Evolutionary conservation across 2,113 vertebrate genomes (phyloP).

Genomic region (Cavia porcellus): DNA sequence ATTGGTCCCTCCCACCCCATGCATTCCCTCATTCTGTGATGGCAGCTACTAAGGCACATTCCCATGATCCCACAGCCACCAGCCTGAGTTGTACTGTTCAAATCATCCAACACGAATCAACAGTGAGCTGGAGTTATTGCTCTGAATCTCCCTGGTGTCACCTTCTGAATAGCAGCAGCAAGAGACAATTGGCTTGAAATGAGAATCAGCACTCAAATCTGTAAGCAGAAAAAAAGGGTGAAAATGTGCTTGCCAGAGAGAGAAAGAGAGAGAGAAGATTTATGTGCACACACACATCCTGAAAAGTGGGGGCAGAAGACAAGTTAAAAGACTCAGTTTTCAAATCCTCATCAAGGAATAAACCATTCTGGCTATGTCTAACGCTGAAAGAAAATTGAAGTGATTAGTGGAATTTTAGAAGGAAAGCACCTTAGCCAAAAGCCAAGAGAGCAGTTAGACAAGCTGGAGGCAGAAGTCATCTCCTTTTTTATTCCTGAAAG

Average conservation of each 20-base stretch:
- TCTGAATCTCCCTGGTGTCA: constrained; percentile 14
- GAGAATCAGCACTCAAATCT: constrained; percentile 20
- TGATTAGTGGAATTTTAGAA: constrained; percentile 55
- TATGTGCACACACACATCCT: neutral
- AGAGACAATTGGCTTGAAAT: constrained; percentile 62
- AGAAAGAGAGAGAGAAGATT: neutral
- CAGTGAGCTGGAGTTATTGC: constrained; percentile 70
- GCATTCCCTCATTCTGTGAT: constrained; percentile 57
- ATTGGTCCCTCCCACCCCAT: constrained; percentile 38
- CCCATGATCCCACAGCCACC: constrained; percentile 55
- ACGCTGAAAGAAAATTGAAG: constrained; percentile 55
- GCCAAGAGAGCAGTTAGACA: neutral
- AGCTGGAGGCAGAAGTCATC: neutral
- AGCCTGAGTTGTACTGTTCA: constrained; percentile 77
- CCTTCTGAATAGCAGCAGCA: constrained; percentile 38
- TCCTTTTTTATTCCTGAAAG: neutral
- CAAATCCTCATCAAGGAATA: constrained; percentile 36
- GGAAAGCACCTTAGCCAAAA: neutral
- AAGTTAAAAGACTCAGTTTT: constrained; percentile 5
- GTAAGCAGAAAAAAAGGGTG: neutral
- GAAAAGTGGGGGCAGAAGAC: neutral
- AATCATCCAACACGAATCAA: constrained; percentile 75
- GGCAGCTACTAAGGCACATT: constrained; percentile 73
- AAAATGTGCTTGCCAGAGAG: neutral
- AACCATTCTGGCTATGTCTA: neutral